Conservation (phyloP, 2,113 vertebrate species). For the Gobius niger region DNA sequence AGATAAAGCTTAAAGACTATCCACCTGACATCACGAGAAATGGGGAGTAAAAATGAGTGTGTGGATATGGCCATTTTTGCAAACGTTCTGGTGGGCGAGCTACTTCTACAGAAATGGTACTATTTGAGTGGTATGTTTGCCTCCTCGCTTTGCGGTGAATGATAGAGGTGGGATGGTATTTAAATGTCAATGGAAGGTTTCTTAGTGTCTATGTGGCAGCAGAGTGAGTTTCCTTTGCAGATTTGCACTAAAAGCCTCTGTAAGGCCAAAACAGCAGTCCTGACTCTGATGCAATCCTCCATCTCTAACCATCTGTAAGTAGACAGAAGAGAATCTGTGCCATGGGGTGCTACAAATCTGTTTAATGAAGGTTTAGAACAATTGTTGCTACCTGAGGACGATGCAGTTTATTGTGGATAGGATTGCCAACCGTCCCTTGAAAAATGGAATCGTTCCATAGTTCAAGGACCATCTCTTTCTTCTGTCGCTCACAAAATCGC, state of each 20-base stretch:
- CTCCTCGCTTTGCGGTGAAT: slow-evolving; percentile 32
- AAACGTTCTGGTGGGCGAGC: slow-evolving; percentile 44
- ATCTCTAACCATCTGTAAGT: too few relatives aligned
- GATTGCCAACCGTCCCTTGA: too few relatives aligned
- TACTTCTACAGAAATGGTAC: slow-evolving; percentile 24
- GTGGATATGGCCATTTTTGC: slow-evolving; percentile 23
- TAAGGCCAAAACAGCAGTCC: too few relatives aligned
- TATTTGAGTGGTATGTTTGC: slow-evolving; percentile 37
- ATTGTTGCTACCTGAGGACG: too few relatives aligned
- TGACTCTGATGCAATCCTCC: too few relatives aligned
- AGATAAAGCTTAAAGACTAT: slow-evolving; percentile 66
- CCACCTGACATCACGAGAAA: slow-evolving; percentile 47
- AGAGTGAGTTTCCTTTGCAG: slow-evolving; percentile 41
- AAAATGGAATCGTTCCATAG: too few relatives aligned
- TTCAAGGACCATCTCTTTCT: too few relatives aligned
- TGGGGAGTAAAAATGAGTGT: slow-evolving; percentile 28
- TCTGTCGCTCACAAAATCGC: too few relatives aligned
- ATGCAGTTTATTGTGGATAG: too few relatives aligned
- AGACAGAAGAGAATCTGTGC: too few relatives aligned
- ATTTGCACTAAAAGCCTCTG: slow-evolving; percentile 31
- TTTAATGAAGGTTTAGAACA: too few relatives aligned
- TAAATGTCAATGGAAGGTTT: slow-evolving; percentile 54
- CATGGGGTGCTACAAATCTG: too few relatives aligned
- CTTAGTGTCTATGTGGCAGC: slow-evolving; percentile 41
- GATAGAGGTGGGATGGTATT: slow-evolving; percentile 41